Evolutionary conservation across 1,140 invertebrate genomes (phyloP).

Genomic region (Neodiprion lecontei): DNA sequence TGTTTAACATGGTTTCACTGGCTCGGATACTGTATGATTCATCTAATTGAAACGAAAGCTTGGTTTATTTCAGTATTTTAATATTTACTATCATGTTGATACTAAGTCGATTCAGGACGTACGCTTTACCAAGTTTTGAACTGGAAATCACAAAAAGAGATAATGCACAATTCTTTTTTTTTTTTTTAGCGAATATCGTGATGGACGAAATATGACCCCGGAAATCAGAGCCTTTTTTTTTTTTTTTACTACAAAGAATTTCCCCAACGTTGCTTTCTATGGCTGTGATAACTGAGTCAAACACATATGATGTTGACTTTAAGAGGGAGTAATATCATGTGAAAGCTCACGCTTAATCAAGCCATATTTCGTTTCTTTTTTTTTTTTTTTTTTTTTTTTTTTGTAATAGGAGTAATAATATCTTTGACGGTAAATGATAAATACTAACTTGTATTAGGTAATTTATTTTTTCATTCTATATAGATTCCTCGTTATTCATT

Average conservation of each 20-base stretch:
- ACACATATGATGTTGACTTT: slow-evolving; percentile 59
- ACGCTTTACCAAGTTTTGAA: too few species aligned
- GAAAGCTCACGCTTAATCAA: slow-evolving; percentile 54
- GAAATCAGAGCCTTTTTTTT: background rate
- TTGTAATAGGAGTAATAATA: background rate
- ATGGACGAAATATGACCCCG: background rate
- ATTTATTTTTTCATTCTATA: slow-evolving; percentile 17
- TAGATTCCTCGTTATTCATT: background rate
- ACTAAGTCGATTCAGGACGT: too few species aligned
- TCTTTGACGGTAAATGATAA: slow-evolving; percentile 12
- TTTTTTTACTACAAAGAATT: background rate
- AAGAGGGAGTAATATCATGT: slow-evolving; percentile 60
- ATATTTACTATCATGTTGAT: too few species aligned
- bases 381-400: background rate
- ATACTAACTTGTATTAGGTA: background rate
- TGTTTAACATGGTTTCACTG: too few species aligned
- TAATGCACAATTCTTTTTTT: background rate
- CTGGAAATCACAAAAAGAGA: too few species aligned
- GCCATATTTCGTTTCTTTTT: slow-evolving; percentile 43
- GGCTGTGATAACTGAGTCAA: slow-evolving; percentile 57
- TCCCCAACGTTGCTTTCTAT: slow-evolving; percentile 48
- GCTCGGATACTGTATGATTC: too few species aligned
- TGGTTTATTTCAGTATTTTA: too few species aligned
- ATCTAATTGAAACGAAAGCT: too few species aligned
- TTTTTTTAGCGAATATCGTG: background rate